phyloP scores from a whole-genome alignment of 30 jellyfish, hydroid and myxozoan genomes.

The Aurelia sp. region DNA sequence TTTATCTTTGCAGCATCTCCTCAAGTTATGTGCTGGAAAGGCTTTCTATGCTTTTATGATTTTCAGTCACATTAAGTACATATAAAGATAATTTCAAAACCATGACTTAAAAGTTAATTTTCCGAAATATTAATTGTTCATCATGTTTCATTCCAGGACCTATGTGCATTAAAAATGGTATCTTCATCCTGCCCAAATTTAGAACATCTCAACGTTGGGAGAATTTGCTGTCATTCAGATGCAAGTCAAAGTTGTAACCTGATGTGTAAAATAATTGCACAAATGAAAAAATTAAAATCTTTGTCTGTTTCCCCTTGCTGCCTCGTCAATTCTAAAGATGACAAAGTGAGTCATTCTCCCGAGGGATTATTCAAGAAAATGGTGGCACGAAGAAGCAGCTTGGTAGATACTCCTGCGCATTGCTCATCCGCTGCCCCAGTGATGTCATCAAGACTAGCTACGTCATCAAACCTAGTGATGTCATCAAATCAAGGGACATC shows the following conservation, averaged over 20 bases:
- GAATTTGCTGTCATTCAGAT: constrained; percentile 84
- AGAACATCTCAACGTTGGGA: constrained; percentile 76
- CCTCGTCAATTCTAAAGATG: constrained; percentile 39
- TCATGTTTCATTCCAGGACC: constrained; percentile 64
- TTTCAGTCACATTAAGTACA: too few species aligned
- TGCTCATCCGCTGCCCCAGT: neutral
- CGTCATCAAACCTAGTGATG: neutral
- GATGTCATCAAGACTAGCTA: neutral
- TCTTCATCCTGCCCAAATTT: constrained; percentile 69
- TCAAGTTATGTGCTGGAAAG: too few species aligned
- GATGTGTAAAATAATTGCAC: constrained; percentile 55
- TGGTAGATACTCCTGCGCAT: constrained; percentile 1
- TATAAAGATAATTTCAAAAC: too few species aligned
- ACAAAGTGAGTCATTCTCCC: neutral
- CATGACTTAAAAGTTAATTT: too few species aligned
- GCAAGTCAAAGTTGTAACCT: constrained; percentile 19
- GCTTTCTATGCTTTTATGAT: too few species aligned
- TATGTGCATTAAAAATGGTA: constrained; percentile 83
- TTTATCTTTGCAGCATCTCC: too few species aligned
- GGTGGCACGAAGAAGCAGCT: constrained; percentile 15
- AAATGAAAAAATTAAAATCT: constrained; percentile 61
- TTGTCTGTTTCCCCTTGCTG: constrained; percentile 89
- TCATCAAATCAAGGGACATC: neutral
- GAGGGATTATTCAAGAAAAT: constrained; percentile 2
- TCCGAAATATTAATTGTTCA: neutral